A percentile compares a stretch with the other conserved stretches of the same genome.
phyloP scores from a whole-genome alignment of 2,888 invertebrate species.

The Parnassius glacialis region DNA sequence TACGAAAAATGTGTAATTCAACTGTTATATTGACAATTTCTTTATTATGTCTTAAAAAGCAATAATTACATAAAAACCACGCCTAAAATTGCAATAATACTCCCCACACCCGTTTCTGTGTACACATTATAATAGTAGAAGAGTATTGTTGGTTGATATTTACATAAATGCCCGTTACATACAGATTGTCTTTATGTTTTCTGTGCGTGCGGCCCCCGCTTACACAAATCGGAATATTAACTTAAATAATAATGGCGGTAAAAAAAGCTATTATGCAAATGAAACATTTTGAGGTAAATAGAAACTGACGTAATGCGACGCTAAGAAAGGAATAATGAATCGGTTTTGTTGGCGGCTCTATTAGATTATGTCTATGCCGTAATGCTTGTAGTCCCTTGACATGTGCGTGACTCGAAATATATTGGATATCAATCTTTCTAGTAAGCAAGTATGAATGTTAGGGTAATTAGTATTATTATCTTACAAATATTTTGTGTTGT shows the following conservation, averaged over 20 bases:
- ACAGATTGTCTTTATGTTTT: slow-evolving; percentile 79
- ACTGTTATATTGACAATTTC: no score
- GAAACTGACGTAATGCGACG: slow-evolving; percentile 73
- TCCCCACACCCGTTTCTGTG: slow-evolving; percentile 62
- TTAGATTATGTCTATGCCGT: slow-evolving; percentile 54
- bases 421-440: slow-evolving; percentile 25
- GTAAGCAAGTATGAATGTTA: slow-evolving; percentile 13
- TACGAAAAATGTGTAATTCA: no score
- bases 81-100: slow-evolving; percentile 65
- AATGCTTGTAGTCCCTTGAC: slow-evolving; percentile 29
- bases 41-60: no score
- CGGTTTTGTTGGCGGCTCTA: slow-evolving; percentile 61
- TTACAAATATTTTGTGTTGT: not conserved
- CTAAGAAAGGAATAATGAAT: slow-evolving; percentile 71
- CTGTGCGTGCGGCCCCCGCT: slow-evolving; percentile 76
- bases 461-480: slow-evolving; percentile 3
- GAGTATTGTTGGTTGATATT: slow-evolving; percentile 72
- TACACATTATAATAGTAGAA: slow-evolving; percentile 68
- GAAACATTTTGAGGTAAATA: slow-evolving; percentile 79
- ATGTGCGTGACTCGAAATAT: slow-evolving; percentile 47
- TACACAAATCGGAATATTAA: slow-evolving; percentile 78
- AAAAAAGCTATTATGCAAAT: slow-evolving; percentile 81
- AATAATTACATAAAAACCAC: slow-evolving; percentile 56
- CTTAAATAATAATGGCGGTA: slow-evolving; percentile 76
- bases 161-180: slow-evolving; percentile 76